phyloP scores from a whole-genome alignment of 2,113 vertebrate genomes.

The Poicephalus meyeri region DNA sequence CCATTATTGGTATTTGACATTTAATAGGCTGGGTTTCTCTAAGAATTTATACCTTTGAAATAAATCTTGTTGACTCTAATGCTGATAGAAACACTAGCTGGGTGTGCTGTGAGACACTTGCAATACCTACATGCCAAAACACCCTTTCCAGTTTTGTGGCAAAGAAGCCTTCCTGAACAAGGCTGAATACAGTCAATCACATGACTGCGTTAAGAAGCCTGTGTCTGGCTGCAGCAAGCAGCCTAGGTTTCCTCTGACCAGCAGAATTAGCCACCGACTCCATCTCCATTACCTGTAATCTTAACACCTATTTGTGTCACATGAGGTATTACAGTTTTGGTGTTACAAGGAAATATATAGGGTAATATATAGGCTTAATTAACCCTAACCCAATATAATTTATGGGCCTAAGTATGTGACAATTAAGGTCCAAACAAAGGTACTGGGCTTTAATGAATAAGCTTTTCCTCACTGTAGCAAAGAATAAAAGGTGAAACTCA shows the following conservation, averaged over 20 bases:
- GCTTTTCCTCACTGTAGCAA: not conserved
- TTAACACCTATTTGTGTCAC: not conserved
- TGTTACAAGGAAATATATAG: not conserved
- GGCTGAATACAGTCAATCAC: not conserved
- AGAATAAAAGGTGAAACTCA: not conserved
- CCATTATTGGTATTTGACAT: not conserved
- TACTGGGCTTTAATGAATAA: not conserved
- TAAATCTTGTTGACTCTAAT: constrained; percentile 40
- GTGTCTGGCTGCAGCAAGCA: not conserved
- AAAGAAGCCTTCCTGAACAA: not conserved
- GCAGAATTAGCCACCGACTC: not conserved
- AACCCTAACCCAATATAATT: not conserved
- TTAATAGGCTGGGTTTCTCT: not conserved
- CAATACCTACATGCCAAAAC: not conserved
- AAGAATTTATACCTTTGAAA: not conserved
- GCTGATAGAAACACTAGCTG: not conserved
- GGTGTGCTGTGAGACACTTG: not conserved
- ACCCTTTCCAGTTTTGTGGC: not conserved
- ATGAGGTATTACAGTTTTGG: not conserved
- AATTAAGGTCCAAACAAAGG: not conserved
- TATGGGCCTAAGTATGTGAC: rapidly evolving
- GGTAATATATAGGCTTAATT: not conserved
- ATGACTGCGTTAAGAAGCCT: not conserved
- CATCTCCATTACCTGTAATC: not conserved
- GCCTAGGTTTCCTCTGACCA: not conserved